A percentile compares a stretch with the other conserved stretches of the same genome.
These are phyloP conservation scores for Thryonomys swinderianus DNA, from an alignment of 2,113 vertebrate genomes.

Conservation along the genomic window DNA sequence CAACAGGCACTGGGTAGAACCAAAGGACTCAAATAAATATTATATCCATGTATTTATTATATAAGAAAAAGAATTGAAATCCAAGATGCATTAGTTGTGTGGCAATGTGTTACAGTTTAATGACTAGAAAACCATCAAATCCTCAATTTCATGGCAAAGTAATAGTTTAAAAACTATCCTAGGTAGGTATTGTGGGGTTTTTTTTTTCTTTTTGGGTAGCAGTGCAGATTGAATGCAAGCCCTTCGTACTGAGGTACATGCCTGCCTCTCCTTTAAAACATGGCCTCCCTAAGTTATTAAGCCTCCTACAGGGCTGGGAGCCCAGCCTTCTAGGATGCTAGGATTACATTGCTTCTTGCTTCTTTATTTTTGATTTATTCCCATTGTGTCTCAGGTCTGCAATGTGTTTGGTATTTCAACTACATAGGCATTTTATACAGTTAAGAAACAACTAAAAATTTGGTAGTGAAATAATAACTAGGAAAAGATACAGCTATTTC, in stretches of 20 bases:
- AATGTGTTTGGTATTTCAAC: background rate
- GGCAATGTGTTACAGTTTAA: background rate
- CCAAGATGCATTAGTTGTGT: background rate
- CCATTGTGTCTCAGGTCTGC: background rate
- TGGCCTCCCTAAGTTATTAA: background rate
- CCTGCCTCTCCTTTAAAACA: background rate
- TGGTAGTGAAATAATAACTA: background rate
- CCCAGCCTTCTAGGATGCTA: background rate
- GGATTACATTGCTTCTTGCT: background rate
- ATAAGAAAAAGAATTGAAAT: background rate
- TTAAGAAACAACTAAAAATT: background rate
- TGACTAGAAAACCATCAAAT: background rate
- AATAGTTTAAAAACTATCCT: conserved; percentile 12
- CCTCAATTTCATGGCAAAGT: background rate
- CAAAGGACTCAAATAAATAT: background rate
- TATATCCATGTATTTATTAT: background rate
- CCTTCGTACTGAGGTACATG: background rate
- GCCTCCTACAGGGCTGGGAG: background rate
- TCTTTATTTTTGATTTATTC: conserved; percentile 26
- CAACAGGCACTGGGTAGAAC: background rate
- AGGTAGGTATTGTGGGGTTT: background rate
- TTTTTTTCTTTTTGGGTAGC: background rate
- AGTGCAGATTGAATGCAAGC: background rate
- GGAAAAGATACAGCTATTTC: background rate
- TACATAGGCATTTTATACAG: background rate